Evolutionary conservation across 2,113 vertebrate species (phyloP).

Genomic region (Pithys albifrons): DNA sequence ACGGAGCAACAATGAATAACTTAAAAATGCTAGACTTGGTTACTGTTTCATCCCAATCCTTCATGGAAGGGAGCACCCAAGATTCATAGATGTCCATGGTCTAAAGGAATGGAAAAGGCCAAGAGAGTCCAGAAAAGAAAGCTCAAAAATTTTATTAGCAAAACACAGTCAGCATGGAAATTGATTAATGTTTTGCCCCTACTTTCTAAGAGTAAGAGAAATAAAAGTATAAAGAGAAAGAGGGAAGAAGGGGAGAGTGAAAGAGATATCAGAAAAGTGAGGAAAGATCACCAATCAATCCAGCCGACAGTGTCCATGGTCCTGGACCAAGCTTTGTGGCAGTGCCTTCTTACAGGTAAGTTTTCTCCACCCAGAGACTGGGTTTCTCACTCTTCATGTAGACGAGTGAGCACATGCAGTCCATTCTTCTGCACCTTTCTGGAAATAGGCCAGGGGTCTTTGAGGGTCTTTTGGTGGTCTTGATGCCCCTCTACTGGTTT

Average conservation of each 20-base stretch:
- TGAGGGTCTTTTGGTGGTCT: background rate
- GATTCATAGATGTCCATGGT: background rate
- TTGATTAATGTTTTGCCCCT: background rate
- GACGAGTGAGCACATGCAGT: background rate
- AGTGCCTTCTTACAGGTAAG: background rate
- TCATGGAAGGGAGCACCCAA: background rate
- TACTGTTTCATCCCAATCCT: background rate
- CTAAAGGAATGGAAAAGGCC: background rate
- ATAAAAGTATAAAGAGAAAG: background rate
- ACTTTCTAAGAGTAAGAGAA: background rate
- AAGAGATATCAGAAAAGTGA: background rate
- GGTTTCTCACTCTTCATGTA: background rate
- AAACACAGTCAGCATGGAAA: background rate
- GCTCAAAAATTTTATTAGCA: background rate
- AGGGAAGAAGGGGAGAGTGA: background rate
- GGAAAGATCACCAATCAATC: background rate
- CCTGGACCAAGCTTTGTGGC: background rate
- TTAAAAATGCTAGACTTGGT: background rate
- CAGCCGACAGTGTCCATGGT: background rate
- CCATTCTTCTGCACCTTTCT: background rate
- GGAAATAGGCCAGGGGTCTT: background rate
- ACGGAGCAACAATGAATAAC: background rate
- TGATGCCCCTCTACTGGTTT: background rate
- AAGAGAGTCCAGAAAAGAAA: background rate
- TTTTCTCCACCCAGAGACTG: background rate